Conservation (phyloP, 2,797 vertebrate genomes). For the Bovichtus diacanthus region DNA sequence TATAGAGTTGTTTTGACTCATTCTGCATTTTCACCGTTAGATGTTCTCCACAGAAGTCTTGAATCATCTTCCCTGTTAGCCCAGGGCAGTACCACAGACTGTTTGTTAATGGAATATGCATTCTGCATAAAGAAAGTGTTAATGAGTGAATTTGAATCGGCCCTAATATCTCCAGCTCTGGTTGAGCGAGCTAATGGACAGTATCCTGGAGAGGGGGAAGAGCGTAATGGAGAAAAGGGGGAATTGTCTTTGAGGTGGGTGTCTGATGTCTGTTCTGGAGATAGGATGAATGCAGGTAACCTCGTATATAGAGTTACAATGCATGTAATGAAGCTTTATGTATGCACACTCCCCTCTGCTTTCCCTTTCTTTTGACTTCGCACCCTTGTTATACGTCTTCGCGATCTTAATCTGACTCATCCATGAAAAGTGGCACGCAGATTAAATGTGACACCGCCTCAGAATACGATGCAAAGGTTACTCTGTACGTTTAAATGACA, state of each 20-base stretch:
- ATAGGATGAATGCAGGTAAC: conserved; percentile 54
- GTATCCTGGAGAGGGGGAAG: conserved; percentile 53
- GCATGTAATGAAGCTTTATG: conserved; percentile 62
- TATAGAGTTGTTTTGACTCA: conserved; percentile 28
- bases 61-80: conserved; percentile 38
- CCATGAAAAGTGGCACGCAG: conserved; percentile 45
- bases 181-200: conserved; percentile 62
- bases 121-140: conserved; percentile 68
- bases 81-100: conserved; percentile 47
- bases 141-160: conserved; percentile 61
- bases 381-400: conserved; percentile 30
- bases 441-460: conserved; percentile 52
- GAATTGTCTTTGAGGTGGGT: conserved; percentile 52
- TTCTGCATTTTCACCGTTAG: conserved; percentile 40
- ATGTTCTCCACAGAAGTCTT: conserved; percentile 35
- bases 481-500: conserved; percentile 10
- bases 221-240: conserved; percentile 39
- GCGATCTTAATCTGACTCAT: conserved; percentile 60
- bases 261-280: conserved; percentile 51
- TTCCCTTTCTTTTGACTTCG: conserved; percentile 13
- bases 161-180: conserved; percentile 45
- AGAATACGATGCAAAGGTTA: conserved; percentile 32
- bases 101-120: conserved; percentile 68
- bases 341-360: conserved; percentile 14
- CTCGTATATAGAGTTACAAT: conserved; percentile 46